Conservation (phyloP, 2,113 vertebrate genomes). For the Datnioides undecimradiatus region DNA sequence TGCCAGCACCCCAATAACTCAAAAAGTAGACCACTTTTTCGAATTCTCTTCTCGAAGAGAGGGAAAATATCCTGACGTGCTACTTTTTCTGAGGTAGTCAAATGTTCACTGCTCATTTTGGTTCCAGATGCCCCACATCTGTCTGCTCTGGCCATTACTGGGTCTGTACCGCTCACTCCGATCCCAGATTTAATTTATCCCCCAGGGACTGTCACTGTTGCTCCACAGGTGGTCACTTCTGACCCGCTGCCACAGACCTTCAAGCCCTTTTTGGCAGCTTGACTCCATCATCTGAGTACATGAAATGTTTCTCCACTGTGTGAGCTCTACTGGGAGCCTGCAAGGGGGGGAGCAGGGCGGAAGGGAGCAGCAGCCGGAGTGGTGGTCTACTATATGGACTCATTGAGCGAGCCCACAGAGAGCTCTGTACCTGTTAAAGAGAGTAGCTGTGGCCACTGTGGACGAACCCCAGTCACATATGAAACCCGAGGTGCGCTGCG, state of each 20-base stretch:
- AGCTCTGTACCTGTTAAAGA: conserved; percentile 88
- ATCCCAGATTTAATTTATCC: neutral
- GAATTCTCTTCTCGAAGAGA: too few relatives aligned
- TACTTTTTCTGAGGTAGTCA: neutral
- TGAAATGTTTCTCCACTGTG: conserved; percentile 4
- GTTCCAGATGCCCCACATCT: neutral
- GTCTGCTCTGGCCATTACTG: neutral
- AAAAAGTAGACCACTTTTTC: neutral
- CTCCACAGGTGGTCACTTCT: neutral
- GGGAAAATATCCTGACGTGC: neutral
- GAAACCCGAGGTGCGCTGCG: conserved; percentile 89
- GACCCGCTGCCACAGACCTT: neutral
- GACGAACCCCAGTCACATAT: conserved; percentile 79
- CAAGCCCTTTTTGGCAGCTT: conserved; percentile 4
- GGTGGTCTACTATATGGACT: conserved; percentile 44
- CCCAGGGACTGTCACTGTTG: neutral
- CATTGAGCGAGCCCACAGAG: conserved; percentile 62
- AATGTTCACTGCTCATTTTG: neutral
- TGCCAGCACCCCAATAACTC: neutral
- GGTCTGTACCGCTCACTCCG: neutral
- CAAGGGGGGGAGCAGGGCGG: neutral
- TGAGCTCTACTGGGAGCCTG: conserved; percentile 35
- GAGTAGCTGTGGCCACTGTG: conserved; percentile 68
- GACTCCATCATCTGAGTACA: conserved; percentile 16
- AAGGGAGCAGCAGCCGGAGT: conserved; percentile 13